Conservation (phyloP, 2,797 vertebrate genomes). For the Lepidocolaptes lacrymiger region DNA sequence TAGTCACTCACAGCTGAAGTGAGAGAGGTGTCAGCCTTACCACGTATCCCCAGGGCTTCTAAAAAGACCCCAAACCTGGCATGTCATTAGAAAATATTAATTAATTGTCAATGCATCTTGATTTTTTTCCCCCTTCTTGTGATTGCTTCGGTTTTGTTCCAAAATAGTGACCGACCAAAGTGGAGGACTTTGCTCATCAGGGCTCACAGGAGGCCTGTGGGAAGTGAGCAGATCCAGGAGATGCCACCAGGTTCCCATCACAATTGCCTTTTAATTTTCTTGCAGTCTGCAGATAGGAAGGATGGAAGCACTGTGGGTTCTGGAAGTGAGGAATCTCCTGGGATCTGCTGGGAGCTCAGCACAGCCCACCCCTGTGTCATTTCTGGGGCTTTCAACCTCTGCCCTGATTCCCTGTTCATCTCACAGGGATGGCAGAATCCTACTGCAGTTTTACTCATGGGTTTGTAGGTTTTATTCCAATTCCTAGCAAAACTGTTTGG, state of each 20-base stretch:
- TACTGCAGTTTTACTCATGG: background rate
- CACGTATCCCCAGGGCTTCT: background rate
- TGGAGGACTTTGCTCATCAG: background rate
- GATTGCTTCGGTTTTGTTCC: background rate
- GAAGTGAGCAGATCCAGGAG: background rate
- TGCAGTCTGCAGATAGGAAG: background rate
- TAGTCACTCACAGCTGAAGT: background rate
- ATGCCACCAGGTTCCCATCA: background rate
- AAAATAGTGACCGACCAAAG: background rate
- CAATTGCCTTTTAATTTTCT: background rate
- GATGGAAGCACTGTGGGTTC: background rate
- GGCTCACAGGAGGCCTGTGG: background rate
- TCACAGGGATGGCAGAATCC: background rate
- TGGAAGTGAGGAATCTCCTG: background rate
- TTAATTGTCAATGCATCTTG: background rate
- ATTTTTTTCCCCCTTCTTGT: rapidly evolving
- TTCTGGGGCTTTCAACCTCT: background rate
- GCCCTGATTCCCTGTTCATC: background rate
- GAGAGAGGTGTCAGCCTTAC: background rate
- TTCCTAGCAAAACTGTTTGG: background rate
- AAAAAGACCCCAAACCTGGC: background rate
- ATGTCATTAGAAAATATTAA: background rate
- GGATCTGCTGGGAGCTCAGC: background rate
- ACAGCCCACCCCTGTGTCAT: background rate
- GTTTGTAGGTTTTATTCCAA: background rate